Conservation (phyloP, 2,113 vertebrate species). For the Hippoglossus stenolepis region DNA sequence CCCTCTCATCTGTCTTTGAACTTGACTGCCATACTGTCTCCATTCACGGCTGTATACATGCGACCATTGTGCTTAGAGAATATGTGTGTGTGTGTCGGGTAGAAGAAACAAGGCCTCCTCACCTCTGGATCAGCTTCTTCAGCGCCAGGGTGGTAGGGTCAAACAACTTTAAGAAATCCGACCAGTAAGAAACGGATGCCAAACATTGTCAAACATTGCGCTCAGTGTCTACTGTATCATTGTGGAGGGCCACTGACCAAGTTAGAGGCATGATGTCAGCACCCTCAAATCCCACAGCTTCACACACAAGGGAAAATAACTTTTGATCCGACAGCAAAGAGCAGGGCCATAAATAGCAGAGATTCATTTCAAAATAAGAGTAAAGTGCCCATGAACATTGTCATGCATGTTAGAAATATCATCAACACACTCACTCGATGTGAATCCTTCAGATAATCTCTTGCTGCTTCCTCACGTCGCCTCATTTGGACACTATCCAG, state of each 20-base stretch:
- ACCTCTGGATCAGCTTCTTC: constrained; percentile 37
- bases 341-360: too few species aligned
- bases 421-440: too few species aligned
- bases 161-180: constrained; percentile 10
- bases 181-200: background rate
- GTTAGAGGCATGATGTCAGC: constrained; percentile 12
- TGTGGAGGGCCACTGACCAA: background rate
- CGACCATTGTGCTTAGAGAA: constrained; percentile 43
- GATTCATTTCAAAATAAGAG: too few species aligned
- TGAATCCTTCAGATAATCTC: too few species aligned
- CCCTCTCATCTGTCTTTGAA: constrained; percentile 53
- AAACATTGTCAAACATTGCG: constrained; percentile 1
- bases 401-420: too few species aligned
- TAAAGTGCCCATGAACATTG: background rate
- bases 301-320: background rate
- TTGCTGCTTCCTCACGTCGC: too few species aligned
- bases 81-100: constrained; percentile 5
- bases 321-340: too few species aligned
- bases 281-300: constrained; percentile 9
- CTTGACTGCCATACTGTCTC: constrained; percentile 42
- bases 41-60: constrained; percentile 49
- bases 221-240: background rate
- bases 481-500: too few species aligned
- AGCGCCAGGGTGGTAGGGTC: constrained; percentile 16
- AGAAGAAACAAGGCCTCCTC: constrained; percentile 23